Conservation (phyloP, 2,797 vertebrate genomes). For the Rousettus madagascariensis region DNA sequence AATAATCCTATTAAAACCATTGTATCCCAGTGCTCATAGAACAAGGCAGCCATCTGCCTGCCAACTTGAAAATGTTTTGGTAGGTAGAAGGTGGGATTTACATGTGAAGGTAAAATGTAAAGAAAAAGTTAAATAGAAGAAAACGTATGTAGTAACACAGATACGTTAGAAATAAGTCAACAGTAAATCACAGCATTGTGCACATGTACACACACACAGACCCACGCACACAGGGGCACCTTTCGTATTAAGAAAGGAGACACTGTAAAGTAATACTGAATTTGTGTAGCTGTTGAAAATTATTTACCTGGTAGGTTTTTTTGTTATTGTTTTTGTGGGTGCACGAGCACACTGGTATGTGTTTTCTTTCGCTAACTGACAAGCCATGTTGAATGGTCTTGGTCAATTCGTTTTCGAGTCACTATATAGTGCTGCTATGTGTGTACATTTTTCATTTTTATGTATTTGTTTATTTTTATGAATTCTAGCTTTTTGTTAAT, state of each 20-base stretch:
- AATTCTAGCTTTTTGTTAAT: slow-evolving; percentile 95
- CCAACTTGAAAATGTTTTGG: slow-evolving; percentile 74
- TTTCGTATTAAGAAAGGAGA: slow-evolving; percentile 91
- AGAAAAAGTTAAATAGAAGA: slow-evolving; percentile 78
- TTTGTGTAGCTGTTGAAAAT: slow-evolving; percentile 89
- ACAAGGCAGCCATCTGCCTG: slow-evolving; percentile 79
- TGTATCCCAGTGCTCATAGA: slow-evolving; percentile 79
- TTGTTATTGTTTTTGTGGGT: neutral
- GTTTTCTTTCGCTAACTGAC: slow-evolving; percentile 77
- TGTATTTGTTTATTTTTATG: slow-evolving; percentile 90
- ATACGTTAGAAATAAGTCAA: slow-evolving; percentile 86
- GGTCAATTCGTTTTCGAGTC: slow-evolving; percentile 80
- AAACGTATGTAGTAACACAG: slow-evolving; percentile 84
- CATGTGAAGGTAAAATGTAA: slow-evolving; percentile 79
- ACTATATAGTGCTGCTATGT: slow-evolving; percentile 83
- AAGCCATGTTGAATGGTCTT: slow-evolving; percentile 80
- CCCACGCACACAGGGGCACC: slow-evolving; percentile 74
- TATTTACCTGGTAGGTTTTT: slow-evolving; percentile 53
- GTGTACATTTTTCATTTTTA: slow-evolving; percentile 88
- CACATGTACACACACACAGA: neutral
- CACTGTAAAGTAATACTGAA: slow-evolving; percentile 90
- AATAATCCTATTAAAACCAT: slow-evolving; percentile 62
- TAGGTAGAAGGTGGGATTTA: slow-evolving; percentile 62
- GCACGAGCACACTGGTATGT: neutral
- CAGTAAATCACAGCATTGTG: slow-evolving; percentile 78